Percentiles rank a stretch among this genome's conserved stretches.
phyloP scores from a whole-genome alignment of 2,113 vertebrate genomes.

The Brachionichthys hirsutus region DNA sequence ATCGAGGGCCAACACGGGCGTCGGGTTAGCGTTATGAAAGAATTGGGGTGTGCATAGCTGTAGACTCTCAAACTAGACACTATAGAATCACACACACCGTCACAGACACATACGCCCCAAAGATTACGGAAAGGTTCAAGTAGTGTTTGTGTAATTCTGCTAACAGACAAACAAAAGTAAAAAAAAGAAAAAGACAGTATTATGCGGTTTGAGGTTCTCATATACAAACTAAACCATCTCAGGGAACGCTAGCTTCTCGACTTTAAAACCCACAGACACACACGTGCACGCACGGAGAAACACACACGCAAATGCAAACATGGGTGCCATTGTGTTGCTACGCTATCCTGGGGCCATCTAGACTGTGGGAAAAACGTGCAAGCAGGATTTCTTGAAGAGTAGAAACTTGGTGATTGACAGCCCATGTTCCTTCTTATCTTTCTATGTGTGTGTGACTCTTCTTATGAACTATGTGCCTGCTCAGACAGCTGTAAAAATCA shows the following conservation, averaged over 20 bases:
- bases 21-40: too few relatives aligned
- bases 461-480: conserved; percentile 32
- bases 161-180: too few relatives aligned
- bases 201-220: not conserved
- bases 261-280: not conserved
- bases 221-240: too few relatives aligned
- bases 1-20: too few relatives aligned
- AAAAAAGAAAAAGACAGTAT: not conserved
- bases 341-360: conserved; percentile 60
- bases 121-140: too few relatives aligned
- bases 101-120: too few relatives aligned
- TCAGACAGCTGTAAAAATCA: conserved; percentile 19
- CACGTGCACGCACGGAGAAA: conserved; percentile 1
- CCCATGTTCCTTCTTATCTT: conserved; percentile 54
- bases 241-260: too few relatives aligned
- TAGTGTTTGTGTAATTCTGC: too few relatives aligned
- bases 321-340: conserved; percentile 61
- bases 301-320: conserved; percentile 25
- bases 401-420: conserved; percentile 52
- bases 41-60: too few relatives aligned
- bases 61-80: too few relatives aligned
- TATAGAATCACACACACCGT: too few relatives aligned
- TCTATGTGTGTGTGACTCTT: conserved; percentile 9
- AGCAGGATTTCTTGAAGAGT: conserved; percentile 45
- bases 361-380: conserved; percentile 65